Base-by-base conservation (phyloP, 2,113 vertebrate species). In the Laterallus jamaicensis region DNA sequence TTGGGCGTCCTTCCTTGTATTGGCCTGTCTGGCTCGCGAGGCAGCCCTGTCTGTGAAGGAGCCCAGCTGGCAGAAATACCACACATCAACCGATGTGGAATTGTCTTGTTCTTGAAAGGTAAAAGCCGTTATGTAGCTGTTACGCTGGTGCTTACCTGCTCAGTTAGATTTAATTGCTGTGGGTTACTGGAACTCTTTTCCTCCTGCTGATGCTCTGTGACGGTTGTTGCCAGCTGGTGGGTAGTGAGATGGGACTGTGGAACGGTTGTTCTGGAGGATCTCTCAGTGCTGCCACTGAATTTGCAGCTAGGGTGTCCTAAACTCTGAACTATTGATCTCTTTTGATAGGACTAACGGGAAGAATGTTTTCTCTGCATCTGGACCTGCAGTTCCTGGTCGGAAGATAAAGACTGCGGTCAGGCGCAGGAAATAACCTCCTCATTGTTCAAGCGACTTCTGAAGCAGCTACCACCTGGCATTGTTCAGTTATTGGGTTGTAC, bases 351-450 rank as follows among this genome's bases (percentile, higher is more conserved):
- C 95, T 97, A 98, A 98, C 73, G 97, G 98, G 94, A 98, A 98
- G 97, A 98, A 97, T 86, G 37, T 95, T 83, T 98, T 98, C 94
- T 97, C 97, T 87, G 89, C 96, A 77, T 93, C 98, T 84, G 98
- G 98, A 97, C 97, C 98, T 95, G 88, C 98, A 37, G 98, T 99
- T 62, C 9, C 98, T 82, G 98, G 98, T 68, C 99, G 99, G 91
- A 99, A 98, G 98, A 99, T 99, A 98, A 99, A 99, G 98, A 99
- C 98, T 76, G 99, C 99, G 31, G 97, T 99, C 97, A 99, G 99
- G 88, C 99, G 99, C 97, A 98, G 97, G 93, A 99, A 99, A 98
- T 99, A 99, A 98, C 95, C 75, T 10, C 89, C 91, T 3, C 63
- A 59, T 78, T 40, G 78, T 75, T 95, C 96, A 62, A 97, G 97